Percentiles rank a stretch among this genome's conserved stretches.
Evolutionary conservation across 2,797 vertebrate species (phyloP).

Genomic region (Chelonia mydas): DNA sequence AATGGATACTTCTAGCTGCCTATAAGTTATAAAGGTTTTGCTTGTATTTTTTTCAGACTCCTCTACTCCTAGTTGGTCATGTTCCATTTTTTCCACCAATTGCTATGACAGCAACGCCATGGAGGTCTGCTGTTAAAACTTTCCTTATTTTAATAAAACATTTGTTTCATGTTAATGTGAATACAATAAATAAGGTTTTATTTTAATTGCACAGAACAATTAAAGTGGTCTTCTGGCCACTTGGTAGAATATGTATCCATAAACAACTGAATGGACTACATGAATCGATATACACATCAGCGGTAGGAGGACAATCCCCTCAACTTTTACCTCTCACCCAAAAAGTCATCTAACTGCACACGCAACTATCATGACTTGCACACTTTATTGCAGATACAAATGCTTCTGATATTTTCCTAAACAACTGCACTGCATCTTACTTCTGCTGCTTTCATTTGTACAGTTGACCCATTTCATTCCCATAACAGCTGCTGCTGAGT

Average conservation of each 20-base stretch:
- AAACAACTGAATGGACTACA: not conserved
- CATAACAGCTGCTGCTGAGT: conserved; percentile 50
- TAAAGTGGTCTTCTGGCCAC: not conserved
- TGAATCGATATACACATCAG: not conserved
- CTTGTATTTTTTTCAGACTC: not conserved
- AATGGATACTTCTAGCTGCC: not conserved
- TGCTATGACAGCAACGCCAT: not conserved
- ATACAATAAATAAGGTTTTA: not conserved
- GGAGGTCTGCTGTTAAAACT: not conserved
- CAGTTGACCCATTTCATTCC: conserved; percentile 23
- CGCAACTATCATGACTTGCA: conserved; percentile 19
- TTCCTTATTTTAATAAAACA: not conserved
- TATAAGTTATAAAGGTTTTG: not conserved
- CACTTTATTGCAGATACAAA: conserved; percentile 2
- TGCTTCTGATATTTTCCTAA: conserved; percentile 41
- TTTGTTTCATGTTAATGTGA: not conserved
- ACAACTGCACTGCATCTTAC: conserved; percentile 20
- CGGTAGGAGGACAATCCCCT: not conserved
- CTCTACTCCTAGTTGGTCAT: not conserved
- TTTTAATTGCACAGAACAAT: not conserved
- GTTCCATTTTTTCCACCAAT: not conserved
- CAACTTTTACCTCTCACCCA: not conserved
- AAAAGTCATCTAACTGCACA: conserved; percentile 43
- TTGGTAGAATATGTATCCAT: not conserved
- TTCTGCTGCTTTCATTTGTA: conserved; percentile 41